Evolutionary conservation across 2,797 vertebrate species (phyloP).

Genomic region (Hirundo rustica): DNA sequence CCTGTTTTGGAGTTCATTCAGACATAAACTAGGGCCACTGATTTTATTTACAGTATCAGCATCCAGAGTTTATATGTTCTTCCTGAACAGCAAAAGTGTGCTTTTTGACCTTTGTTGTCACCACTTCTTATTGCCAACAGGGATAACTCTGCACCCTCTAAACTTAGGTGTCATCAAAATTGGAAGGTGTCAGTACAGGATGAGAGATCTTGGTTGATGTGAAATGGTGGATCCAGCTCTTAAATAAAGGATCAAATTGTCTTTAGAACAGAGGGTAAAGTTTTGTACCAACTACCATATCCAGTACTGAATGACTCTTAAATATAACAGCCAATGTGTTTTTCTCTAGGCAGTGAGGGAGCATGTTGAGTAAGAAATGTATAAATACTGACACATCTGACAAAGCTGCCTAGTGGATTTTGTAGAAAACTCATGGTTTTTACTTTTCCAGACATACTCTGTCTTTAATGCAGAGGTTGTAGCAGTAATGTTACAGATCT

Average conservation of each 20-base stretch:
- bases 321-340: neutral
- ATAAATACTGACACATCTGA: neutral
- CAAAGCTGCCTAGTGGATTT: neutral
- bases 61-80: neutral
- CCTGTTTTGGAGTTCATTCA: neutral
- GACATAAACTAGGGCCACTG: neutral
- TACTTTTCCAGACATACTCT: neutral
- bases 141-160: neutral
- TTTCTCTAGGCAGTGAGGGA: neutral
- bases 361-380: neutral
- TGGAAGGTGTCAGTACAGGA: neutral
- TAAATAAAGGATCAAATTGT: neutral
- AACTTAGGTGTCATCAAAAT: neutral
- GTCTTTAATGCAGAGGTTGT: neutral
- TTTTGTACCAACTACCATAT: neutral
- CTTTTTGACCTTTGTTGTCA: neutral
- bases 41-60: neutral
- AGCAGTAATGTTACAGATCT: neutral
- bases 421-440: neutral
- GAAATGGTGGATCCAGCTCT: neutral
- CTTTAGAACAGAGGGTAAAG: neutral
- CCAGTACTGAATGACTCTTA: neutral
- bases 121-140: neutral
- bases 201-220: neutral
- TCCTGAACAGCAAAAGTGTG: neutral